A percentile compares a stretch with the other conserved stretches of the same genome.
Conservation (phyloP, 2,113 vertebrate species). For the Fregetta grallaria region DNA sequence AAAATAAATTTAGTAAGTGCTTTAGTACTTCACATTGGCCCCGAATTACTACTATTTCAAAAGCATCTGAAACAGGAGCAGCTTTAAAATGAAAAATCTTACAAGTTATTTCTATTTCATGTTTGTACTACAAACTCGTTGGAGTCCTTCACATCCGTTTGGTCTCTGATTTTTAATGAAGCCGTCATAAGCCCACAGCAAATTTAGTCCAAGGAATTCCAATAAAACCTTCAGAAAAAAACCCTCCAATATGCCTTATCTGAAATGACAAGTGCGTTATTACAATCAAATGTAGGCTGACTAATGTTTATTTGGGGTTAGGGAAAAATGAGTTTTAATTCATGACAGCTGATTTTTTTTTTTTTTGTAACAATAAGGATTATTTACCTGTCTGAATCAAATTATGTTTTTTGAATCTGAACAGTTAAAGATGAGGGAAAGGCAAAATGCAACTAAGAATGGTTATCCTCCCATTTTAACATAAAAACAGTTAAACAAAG, state of each 20-base stretch:
- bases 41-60: not conserved
- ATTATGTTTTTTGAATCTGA: conserved; percentile 8
- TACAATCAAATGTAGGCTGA: conserved; percentile 29
- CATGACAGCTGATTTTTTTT: conserved; percentile 20
- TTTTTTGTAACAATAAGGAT: not conserved
- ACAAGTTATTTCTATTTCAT: not conserved
- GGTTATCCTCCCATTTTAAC: not conserved
- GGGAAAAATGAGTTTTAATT: conserved; percentile 43
- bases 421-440: not conserved
- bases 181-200: not conserved
- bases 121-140: not conserved
- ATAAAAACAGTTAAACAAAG: not conserved
- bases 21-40: not conserved
- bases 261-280: conserved; percentile 16
- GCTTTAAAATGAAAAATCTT: not conserved
- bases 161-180: conserved; percentile 49
- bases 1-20: not conserved
- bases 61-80: not conserved
- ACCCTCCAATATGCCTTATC: not conserved
- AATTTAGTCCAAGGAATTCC: conserved; percentile 33
- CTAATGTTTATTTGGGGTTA: conserved; percentile 47
- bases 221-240: not conserved
- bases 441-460: not conserved
- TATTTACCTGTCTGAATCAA: conserved; percentile 51
- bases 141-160: not conserved